A percentile compares a stretch with the other conserved stretches of the same genome.
Evolutionary conservation across 2,888 invertebrate species (phyloP).

Genomic region (Sphaeridia pumilis): DNA sequence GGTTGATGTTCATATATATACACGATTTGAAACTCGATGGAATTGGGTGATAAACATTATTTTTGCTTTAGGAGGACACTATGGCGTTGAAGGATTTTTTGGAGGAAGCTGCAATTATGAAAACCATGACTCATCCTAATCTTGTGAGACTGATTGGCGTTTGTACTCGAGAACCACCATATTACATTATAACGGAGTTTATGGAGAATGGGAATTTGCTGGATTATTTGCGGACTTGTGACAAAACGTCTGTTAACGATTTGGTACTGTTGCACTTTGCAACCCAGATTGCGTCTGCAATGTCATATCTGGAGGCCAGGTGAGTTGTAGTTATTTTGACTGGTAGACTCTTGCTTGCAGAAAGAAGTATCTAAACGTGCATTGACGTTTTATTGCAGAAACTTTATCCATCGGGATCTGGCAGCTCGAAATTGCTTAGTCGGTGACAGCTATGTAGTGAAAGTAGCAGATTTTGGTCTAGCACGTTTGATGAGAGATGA

Average conservation of each 20-base stretch:
- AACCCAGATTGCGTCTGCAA: conserved; percentile 97
- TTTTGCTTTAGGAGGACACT: conserved; percentile 65
- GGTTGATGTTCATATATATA: not conserved
- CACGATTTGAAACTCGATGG: conserved; percentile 12
- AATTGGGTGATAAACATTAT: conserved; percentile 16
- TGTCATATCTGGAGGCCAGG: conserved; percentile 74
- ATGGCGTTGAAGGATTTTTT: conserved; percentile 99
- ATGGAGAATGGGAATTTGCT: conserved; percentile 97
- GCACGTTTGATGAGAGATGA: conserved; percentile 97
- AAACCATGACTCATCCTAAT: conserved; percentile 99
- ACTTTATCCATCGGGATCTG: conserved; percentile 51
- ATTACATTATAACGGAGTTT: conserved; percentile 98
- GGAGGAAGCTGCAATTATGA: conserved; percentile 99
- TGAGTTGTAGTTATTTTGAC: not conserved
- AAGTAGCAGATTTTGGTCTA: conserved; percentile 84
- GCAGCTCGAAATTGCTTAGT: conserved; percentile 99
- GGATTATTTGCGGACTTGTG: conserved; percentile 83
- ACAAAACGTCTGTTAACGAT: conserved; percentile 77
- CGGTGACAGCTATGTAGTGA: conserved; percentile 43
- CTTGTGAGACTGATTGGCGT: conserved; percentile 93
- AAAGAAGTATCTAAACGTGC: not conserved
- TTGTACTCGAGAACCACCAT: conserved; percentile 96
- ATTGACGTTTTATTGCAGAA: conserved; percentile 15
- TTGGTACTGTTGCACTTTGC: conserved; percentile 98
- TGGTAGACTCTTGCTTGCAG: not conserved